A percentile compares a stretch with the other conserved stretches of the same genome.
phyloP scores from a whole-genome alignment of 2,113 vertebrate genomes.

The Scophthalmus maximus region DNA sequence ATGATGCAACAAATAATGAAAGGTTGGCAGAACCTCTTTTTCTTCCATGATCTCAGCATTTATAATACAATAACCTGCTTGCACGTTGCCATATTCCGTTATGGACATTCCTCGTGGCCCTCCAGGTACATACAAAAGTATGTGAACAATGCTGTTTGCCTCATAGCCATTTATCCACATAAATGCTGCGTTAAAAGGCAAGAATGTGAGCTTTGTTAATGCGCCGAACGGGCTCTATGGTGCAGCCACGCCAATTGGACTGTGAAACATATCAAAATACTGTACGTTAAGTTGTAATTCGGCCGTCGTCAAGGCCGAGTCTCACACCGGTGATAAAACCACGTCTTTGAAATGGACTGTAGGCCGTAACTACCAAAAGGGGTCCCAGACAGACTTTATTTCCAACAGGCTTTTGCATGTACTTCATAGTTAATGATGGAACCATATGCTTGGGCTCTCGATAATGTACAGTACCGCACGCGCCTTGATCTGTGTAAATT shows the following conservation, averaged over 20 bases:
- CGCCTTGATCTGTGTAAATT: constrained; percentile 41
- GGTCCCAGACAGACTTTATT: constrained; percentile 11
- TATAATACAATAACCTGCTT: background rate
- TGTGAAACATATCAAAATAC: constrained; percentile 18
- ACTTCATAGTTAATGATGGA: constrained; percentile 45
- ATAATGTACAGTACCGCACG: background rate
- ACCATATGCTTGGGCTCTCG: constrained; percentile 52
- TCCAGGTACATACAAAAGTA: background rate
- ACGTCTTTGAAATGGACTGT: background rate
- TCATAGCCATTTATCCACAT: background rate
- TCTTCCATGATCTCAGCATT: background rate
- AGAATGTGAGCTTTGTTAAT: background rate
- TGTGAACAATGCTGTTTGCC: background rate
- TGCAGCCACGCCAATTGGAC: no score
- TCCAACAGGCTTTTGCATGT: constrained; percentile 32
- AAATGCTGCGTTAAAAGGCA: background rate
- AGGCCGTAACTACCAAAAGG: constrained; percentile 21
- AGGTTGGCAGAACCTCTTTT: background rate
- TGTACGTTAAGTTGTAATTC: background rate
- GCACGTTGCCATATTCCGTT: background rate
- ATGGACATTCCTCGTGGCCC: background rate
- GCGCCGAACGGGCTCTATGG: background rate
- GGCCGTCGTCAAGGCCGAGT: constrained; percentile 11
- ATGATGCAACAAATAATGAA: background rate
- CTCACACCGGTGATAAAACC: constrained; percentile 24